These are phyloP conservation scores for Arenaria interpres DNA, from an alignment of 2,113 vertebrate species.

Conservation along the genomic window DNA sequence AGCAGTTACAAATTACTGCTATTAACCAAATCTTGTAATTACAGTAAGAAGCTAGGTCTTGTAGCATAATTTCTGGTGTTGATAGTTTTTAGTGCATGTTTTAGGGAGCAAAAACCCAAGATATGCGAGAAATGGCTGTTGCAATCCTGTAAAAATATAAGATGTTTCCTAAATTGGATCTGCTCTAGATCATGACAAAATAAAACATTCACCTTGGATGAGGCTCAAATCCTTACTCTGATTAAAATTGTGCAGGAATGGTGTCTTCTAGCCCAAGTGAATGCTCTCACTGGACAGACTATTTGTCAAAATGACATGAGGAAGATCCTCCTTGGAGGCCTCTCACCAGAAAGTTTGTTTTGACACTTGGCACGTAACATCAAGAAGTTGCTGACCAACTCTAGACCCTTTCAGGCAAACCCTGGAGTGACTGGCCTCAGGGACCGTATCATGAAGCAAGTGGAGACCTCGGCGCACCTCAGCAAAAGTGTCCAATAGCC, in stretches of 20 bases:
- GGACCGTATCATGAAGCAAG: not conserved
- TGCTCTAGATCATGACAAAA: not conserved
- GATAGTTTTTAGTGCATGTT: not conserved
- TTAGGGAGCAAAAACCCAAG: not conserved
- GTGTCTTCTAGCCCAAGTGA: not conserved
- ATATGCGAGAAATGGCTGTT: not conserved
- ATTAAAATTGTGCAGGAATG: not conserved
- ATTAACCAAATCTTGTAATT: not conserved
- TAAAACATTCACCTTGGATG: not conserved
- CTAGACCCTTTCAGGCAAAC: not conserved
- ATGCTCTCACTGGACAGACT: not conserved
- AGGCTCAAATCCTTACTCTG: not conserved
- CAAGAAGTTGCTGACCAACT: not conserved
- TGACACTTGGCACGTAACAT: not conserved
- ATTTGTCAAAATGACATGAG: not conserved
- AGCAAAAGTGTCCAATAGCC: accelerated
- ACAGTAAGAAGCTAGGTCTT: not conserved
- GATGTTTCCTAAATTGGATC: not conserved
- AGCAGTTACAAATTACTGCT: constrained; percentile 36
- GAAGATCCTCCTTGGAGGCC: not conserved
- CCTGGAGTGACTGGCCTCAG: not conserved
- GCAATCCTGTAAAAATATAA: not conserved
- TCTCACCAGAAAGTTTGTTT: not conserved
- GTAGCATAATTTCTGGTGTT: not conserved
- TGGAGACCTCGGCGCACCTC: not conserved